These are phyloP conservation scores for Oscheius sp. DNA, from an alignment of 2,888 invertebrate genomes.

Conservation along the genomic window DNA sequence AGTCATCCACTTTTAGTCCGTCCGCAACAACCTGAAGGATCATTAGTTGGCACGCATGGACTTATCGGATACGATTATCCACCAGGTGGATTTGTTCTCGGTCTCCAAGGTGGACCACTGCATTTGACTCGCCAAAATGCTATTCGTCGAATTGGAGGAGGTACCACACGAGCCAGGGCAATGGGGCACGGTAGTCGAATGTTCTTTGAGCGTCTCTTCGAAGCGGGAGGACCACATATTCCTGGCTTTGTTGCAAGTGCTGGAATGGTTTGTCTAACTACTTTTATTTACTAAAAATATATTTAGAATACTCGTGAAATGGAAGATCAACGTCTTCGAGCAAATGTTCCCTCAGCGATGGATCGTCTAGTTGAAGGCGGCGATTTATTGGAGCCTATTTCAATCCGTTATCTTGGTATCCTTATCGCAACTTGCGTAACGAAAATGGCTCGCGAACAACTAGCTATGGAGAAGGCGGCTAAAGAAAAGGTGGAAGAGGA, in stretches of 20 bases:
- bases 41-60: not conserved
- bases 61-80: no score
- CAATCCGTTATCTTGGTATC: conserved; percentile 42
- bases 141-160: conserved; percentile 24
- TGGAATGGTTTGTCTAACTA: not conserved
- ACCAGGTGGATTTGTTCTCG: not conserved
- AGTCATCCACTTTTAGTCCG: conserved; percentile 44
- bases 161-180: conserved; percentile 9
- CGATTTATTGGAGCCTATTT: conserved; percentile 46
- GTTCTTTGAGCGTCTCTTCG: conserved; percentile 26
- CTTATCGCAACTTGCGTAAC: conserved; percentile 38
- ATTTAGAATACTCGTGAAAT: conserved; percentile 6
- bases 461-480: conserved; percentile 15
- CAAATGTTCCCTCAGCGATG: conserved; percentile 38
- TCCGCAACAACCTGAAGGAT: conserved; percentile 5
- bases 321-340: conserved; percentile 30
- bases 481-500: conserved; percentile 19
- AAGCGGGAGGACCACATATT: no score
- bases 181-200: conserved; percentile 9
- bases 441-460: conserved; percentile 9
- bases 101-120: conserved; percentile 10
- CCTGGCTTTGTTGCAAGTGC: no score
- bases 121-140: conserved; percentile 31
- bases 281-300: not conserved
- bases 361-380: conserved; percentile 49